Evolutionary conservation across 2,888 invertebrate genomes (phyloP).

Genomic region (Erebia ligea): DNA sequence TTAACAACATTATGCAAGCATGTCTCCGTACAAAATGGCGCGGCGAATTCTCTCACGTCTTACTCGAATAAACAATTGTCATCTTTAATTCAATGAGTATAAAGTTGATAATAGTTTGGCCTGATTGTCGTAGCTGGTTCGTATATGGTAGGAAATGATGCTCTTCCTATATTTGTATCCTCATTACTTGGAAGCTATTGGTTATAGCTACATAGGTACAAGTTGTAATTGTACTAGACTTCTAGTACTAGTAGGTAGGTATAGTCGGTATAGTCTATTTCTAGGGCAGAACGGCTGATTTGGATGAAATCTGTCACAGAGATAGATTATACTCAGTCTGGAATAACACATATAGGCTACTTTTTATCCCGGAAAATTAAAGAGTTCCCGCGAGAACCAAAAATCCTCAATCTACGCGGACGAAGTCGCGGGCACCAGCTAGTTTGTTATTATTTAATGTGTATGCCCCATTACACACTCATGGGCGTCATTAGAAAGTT

Average conservation of each 20-base stretch:
- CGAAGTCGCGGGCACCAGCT: too few species aligned
- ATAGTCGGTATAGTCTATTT: too few species aligned
- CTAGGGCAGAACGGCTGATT: too few species aligned
- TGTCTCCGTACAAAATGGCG: constrained; percentile 32
- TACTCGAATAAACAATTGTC: constrained; percentile 6
- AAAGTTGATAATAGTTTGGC: constrained; percentile 17
- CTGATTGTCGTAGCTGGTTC: constrained; percentile 2
- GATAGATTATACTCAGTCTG: too few species aligned
- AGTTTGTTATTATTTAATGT: too few species aligned
- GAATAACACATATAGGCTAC: too few species aligned
- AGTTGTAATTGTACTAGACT: neutral
- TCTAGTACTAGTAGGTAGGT: neutral
- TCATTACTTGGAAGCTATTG: constrained; percentile 14
- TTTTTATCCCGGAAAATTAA: too few species aligned
- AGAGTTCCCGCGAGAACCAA: too few species aligned
- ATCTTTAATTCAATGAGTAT: rapidly evolving
- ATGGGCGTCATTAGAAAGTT: neutral
- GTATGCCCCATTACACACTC: too few species aligned
- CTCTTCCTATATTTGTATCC: constrained; percentile 34
- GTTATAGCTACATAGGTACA: neutral
- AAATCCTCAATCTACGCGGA: too few species aligned
- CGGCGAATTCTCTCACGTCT: constrained; percentile 38
- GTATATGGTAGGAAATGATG: constrained; percentile 33
- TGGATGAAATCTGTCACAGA: too few species aligned
- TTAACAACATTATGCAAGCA: constrained; percentile 40